Base-by-base conservation (phyloP, 1,140 invertebrate genomes). In the Copidosoma floridanum region DNA sequence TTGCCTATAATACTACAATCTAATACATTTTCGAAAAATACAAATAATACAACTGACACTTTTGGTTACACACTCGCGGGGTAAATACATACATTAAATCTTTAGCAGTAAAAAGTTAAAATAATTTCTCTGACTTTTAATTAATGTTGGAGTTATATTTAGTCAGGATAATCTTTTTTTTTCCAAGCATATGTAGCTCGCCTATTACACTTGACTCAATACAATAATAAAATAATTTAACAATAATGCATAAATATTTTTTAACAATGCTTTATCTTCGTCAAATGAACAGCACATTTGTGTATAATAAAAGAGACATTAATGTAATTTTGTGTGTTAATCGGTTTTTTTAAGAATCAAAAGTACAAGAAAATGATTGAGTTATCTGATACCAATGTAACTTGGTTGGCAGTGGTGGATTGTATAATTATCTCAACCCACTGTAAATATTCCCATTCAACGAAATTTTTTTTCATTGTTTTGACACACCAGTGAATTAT, bases 41-140 rank as follows among this genome's bases (percentile, higher is more conserved):
- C 47, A 60, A 60, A 53, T 60, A 53, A 60, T 58, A 41, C 37
- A 21, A 60, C 8, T 53, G 46, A 47, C 12, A 53, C 50, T 26
- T 8, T 48, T 23, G 16, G 11, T 53, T 53, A 46, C 16, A 35
- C 26, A 60, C 10, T 18, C 14, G 27, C 35, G 20, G 21, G 14
- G 37, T 8, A 53, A 51, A 58, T 48, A 38, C 26, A 51, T 58
- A 58, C 26, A 43, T 32, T 3, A 18, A 20, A 8, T 5, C 43
- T 50, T 41, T 48, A 50, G 3, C 16, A 43, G 43, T 23, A 43
- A 11, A 41, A 50, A 16, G 10, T 43, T 58, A 43, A 58, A 58
- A 58, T 6, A 58, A 58, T 57, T 48, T 48, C 44, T 57, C 44
- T 35, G 32, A 56, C n/a, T n/a, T n/a, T n/a, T n/a, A n/a, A n/a